Evolutionary conservation across 2,888 invertebrate species (phyloP), one percentile per base, ranked within the genome.

Genomic region (Rapana venosa): DNA sequence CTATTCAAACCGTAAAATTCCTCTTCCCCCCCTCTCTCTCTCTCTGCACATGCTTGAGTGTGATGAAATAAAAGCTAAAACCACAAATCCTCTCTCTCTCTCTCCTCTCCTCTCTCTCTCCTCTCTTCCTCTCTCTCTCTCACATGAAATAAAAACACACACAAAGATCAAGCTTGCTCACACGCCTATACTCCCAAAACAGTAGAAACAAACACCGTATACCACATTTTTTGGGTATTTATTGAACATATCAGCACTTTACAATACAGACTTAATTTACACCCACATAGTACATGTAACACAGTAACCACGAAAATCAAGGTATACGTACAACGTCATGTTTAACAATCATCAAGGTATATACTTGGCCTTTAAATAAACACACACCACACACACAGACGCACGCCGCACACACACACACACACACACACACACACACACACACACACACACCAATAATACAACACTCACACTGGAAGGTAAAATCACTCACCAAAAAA

Each of bases 351-450:
- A 47, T 47, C 47, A 47, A 47, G 2, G 47, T 8, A 47, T 47
- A 47, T 47, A 47, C 47, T 47, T 47, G 47, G 47, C 47, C 47
- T 47, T 47, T 47, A 47, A 8, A 66, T 26, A 66, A 26, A 79
- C 79, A 79, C 35, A 79, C 79, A 79, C 79, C 79, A 79, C 79
- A 79, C 79, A 35, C 79, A 35, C 35, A 17, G 17, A 35, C 79
- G 22, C 79, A 79, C 79, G 32, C 79, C 35, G 20, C 35, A 79
- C 79, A 79, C 79, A 79, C 32, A 79, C 79, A 79, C 79, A 79
- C 79, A 79, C 32, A 79, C 79, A 79, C 79, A 79, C 79, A 79
- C 35, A 79, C 79, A 79, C 35, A 79, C 79, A 79, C 35, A 79
- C 79, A 79, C 35, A 79, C 79, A 79, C 35, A 79, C 79, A 79